Base-by-base conservation (phyloP, 35 echinoderm and acorn worm genomes). In the Chiridota heheva region DNA sequence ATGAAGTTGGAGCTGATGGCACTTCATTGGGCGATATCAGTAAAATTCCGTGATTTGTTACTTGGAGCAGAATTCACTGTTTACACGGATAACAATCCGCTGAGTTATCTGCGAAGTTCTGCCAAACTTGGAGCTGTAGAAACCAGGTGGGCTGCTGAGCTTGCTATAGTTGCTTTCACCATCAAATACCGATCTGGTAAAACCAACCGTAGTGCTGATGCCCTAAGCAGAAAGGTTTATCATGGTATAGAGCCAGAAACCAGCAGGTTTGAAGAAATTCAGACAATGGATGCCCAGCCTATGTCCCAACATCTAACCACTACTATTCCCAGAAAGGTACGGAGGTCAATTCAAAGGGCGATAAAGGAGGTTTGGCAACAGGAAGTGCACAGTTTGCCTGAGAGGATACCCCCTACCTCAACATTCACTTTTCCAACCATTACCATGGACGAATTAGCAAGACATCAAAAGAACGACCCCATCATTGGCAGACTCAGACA, bases 1-100 rank as follows among this genome's bases (percentile, higher is more conserved):
- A 93, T 92, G 89, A 92, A 92, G 45, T 59, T 92, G 30, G 90
- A 92, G 59, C 36, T 92, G 17, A 60, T 86, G 5, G 90, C 90
- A 28, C 84, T 92, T 1, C 39, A 71, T 16, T 93, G 78, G 84
- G 79, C 84, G 1, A 77, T 93, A 1, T 83, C 85, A 8, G 77
- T 82, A 58, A 93, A 93, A 31, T 93, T 88, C 44, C 38, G 90
- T 2, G 90, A 93, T 61, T 28, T 88, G 8, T 63, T 93, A 15
- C 7, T 93, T 32, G 90, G 90, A n/a, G 70, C 69, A 20, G 77
- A 88, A 15, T 93, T 93, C 60, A 53, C 49, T 17, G 90, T 93
- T 10, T 93, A 44, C 42, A 93, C 84, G 0, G 78, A 88, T 46
- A 93, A 93, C 53, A 93, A 93, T 35, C 90, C 90, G 15, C 55